phyloP scores from a whole-genome alignment of 2,888 invertebrate genomes.

The Cephus pulcher region DNA sequence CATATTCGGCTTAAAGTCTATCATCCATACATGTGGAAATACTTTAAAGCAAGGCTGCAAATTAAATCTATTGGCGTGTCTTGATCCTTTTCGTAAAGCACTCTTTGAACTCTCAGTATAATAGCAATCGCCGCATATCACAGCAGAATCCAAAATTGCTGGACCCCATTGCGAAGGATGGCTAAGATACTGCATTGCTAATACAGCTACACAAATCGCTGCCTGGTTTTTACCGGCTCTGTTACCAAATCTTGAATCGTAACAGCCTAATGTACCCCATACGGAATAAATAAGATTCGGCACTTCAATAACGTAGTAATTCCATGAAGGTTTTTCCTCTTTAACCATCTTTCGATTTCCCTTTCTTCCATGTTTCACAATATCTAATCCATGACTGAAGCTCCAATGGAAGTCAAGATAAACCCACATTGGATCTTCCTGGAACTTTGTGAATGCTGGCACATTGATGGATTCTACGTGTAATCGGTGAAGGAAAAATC shows the following conservation, averaged over 20 bases:
- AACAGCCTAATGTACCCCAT: constrained; percentile 58
- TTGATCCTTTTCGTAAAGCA: constrained; percentile 26
- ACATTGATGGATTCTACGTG: constrained; percentile 56
- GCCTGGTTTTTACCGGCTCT: constrained; percentile 54
- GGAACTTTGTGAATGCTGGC: constrained; percentile 37
- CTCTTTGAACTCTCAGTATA: constrained; percentile 52
- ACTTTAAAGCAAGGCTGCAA: constrained; percentile 49
- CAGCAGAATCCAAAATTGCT: constrained; percentile 57
- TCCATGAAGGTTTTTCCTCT: constrained; percentile 41
- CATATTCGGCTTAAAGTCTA: constrained; percentile 44
- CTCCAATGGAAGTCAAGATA: constrained; percentile 63
- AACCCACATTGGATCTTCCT: constrained; percentile 62
- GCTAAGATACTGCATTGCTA: constrained; percentile 53
- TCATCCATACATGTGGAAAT: constrained; percentile 53
- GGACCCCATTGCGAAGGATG: constrained; percentile 57
- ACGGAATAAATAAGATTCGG: constrained; percentile 55
- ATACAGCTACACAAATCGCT: constrained; percentile 51
- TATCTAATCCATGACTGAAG: constrained; percentile 36
- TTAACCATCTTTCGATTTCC: background rate
- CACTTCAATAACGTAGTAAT: constrained; percentile 56
- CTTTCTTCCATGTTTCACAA: constrained; percentile 11
- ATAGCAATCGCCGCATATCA: constrained; percentile 56
- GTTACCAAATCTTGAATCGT: constrained; percentile 50
- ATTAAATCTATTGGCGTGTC: constrained; percentile 46
- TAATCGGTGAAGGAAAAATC: constrained; percentile 59